phyloP scores from a whole-genome alignment of 2,113 vertebrate genomes.

The Alectura lathami region DNA sequence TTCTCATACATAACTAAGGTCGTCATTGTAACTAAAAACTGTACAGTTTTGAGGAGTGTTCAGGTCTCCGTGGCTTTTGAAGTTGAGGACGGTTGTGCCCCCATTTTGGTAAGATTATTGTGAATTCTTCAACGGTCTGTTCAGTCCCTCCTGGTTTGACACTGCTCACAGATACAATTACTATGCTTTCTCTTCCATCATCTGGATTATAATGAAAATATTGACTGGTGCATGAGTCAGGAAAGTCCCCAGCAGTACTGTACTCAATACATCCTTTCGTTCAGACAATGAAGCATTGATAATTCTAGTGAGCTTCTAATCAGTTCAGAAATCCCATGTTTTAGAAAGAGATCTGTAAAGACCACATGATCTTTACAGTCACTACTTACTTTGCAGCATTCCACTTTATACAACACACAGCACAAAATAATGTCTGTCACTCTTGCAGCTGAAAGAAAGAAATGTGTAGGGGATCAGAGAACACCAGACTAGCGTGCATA shows the following conservation, averaged over 20 bases:
- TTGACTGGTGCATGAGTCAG: neutral
- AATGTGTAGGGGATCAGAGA: neutral
- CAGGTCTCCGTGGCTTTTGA: neutral
- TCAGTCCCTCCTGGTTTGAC: neutral
- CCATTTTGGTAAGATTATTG: neutral
- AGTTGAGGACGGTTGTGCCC: fast-evolving
- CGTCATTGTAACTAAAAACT: neutral
- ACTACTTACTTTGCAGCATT: neutral
- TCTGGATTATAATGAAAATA: neutral
- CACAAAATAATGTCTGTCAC: neutral
- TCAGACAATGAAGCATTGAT: neutral
- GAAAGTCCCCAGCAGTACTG: neutral
- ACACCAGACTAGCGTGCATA: neutral
- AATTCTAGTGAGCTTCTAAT: neutral
- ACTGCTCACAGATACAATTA: neutral
- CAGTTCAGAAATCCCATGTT: neutral
- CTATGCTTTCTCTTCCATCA: neutral
- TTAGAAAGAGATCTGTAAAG: neutral
- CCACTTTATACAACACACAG: neutral
- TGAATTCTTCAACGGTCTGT: neutral
- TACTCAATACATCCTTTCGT: neutral
- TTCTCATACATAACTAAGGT: neutral
- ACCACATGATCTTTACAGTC: neutral
- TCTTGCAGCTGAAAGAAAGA: neutral
- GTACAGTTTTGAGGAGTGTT: neutral